Evolutionary conservation across 2,113 vertebrate species (phyloP), one percentile per base, ranked within the genome.

Genomic region (Nestor notabilis): DNA sequence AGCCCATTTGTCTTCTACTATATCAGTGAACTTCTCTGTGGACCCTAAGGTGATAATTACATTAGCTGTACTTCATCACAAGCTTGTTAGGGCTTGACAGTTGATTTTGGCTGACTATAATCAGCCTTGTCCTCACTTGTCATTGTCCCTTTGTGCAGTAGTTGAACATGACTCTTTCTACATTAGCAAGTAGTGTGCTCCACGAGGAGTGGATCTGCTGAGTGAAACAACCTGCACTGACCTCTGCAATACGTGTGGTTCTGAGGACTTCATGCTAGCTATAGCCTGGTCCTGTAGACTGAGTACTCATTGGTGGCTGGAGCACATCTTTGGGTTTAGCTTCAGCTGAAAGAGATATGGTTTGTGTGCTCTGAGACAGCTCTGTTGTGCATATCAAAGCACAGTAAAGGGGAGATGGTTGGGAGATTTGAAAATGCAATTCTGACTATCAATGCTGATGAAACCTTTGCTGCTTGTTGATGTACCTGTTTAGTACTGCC

Each of bases 101-200:
- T 89, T 95, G 95, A 89, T 93, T 97, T 96, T 95, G 91, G 87
- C 93, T 95, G 95, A 87, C 93, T 95, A 58, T 95, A 97, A 93
- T 95, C 91, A 95, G 64, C 83, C 74, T 95, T 87, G 88, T 96
- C 83, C 92, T 86, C 80, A 93, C 96, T 95, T 93, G 94, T 97
- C 96, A 96, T 79, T 97, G 96, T 95, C 94, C 91, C 63, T 89
- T 87, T 80, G 77, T 93, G 93, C 77, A 49, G 81, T 43, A 39
- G 83, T 89, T 92, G 81, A 87, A 76, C 89, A 94, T 72, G 78
- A 65, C n/a, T 89, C 86, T 96, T 69, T 37, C 69, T 76, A 60
- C 80, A 68, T 85, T 75, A 89, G 56, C 65, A 89, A 72, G 87
- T 9, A 82, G 55, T 19, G 20, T 60, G 52, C 37, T 84, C 55